Evolutionary conservation across 2,888 invertebrate species (phyloP), one percentile per base, ranked within the genome.

Genomic region (Parelbella ahira): DNA sequence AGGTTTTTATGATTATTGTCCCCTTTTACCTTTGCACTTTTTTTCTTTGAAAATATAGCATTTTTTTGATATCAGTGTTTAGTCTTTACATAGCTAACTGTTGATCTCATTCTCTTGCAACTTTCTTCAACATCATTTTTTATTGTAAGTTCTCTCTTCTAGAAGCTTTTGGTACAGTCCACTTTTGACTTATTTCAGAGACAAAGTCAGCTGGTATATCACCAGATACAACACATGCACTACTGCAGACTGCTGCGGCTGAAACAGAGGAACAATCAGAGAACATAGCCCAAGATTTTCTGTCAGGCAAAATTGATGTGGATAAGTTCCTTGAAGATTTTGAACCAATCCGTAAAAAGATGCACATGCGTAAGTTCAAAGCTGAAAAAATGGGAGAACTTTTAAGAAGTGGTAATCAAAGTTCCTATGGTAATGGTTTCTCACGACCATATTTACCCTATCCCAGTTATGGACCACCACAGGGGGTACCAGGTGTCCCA

Each of bases 251-350:
- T 4, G 94, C 97, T 5, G 94, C 97, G 12, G 95, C 97, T 18
- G 94, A 97, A 84, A 92, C 94, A 38, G 99, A 99, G 73, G 98
- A 98, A 67, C 92, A 96, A 64, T 95, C 97, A 0, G 99, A 99
- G 82, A 90, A 89, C 48, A 71, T 94, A 27, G 93, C 96, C 0
- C 93, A 95, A 60, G 90, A 93, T 51, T 97, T 98, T 63, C 88
- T 96, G 20, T 90, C 92, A 6, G 93, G 92, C 4, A 91, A 91
- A 65, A 73, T 79, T 45, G 91, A 93, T 37, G 87, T 94, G 3
- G 98, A 98, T 9, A 91, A 92, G 46, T 99, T 98, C 68, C 79
- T 98, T 2, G 94, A 95, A 46, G 91, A 94, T 44, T 99, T 97
- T 74, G 89, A 94, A 43, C 89, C 90, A 0, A 89, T 91, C 47